These are phyloP conservation scores for Halyomorpha halys DNA, from an alignment of 1,140 invertebrate species.

Conservation along the genomic window DNA sequence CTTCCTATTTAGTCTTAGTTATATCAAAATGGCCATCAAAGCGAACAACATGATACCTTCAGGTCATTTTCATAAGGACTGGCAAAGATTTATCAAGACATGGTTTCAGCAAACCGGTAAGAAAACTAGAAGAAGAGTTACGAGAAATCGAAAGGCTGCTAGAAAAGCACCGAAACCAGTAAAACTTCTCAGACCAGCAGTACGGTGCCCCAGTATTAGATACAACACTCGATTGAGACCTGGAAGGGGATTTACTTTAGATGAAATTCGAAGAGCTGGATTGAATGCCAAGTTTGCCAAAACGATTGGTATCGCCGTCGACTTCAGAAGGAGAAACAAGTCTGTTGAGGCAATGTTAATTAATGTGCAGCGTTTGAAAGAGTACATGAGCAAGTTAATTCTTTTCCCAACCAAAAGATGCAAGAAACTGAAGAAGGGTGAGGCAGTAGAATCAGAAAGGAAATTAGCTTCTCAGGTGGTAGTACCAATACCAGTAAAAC, in stretches of 20 bases:
- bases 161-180: conserved; percentile 75
- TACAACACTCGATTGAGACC: conserved; percentile 84
- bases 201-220: conserved; percentile 85
- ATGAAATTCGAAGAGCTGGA: conserved; percentile 86
- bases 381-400: conserved; percentile 90
- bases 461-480: conserved; percentile 81
- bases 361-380: conserved; percentile 91
- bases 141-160: conserved; percentile 86
- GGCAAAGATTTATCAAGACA: conserved; percentile 92
- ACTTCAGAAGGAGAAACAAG: conserved; percentile 85
- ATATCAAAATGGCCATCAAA: conserved; percentile 42
- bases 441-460: conserved; percentile 84
- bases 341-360: conserved; percentile 89
- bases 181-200: conserved; percentile 76
- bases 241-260: conserved; percentile 90
- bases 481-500: conserved; percentile 76
- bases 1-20: no score
- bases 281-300: conserved; percentile 72
- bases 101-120: conserved; percentile 98
- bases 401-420: conserved; percentile 81
- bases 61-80: conserved; percentile 99
- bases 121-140: conserved; percentile 74
- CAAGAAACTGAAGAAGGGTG: conserved; percentile 79
- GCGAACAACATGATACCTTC: conserved; percentile 99
- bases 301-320: conserved; percentile 92